A percentile compares a stretch with the other conserved stretches of the same genome.
phyloP scores from a whole-genome alignment of 64 coral and sea anemone species.

The Actinia equina region DNA sequence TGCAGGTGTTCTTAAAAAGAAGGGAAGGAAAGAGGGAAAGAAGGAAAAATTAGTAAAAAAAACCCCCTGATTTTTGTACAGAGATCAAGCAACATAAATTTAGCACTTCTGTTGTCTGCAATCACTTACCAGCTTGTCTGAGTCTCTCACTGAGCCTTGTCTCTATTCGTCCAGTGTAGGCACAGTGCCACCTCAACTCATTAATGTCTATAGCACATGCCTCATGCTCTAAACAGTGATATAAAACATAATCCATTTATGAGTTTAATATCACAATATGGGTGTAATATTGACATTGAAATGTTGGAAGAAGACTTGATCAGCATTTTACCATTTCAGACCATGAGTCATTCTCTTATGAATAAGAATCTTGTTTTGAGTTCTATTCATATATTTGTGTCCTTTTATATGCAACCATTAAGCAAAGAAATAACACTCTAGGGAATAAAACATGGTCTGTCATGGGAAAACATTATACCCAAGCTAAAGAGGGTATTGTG shows the following conservation, averaged over 20 bases:
- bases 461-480: too few relatives aligned
- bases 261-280: too few relatives aligned
- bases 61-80: background rate
- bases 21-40: conserved; percentile 5
- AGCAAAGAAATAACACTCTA: background rate
- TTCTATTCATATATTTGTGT: background rate
- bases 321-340: background rate
- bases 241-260: background rate
- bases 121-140: conserved; percentile 74
- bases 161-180: conserved; percentile 79
- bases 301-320: too few relatives aligned
- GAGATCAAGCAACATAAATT: background rate
- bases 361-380: background rate
- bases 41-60: background rate
- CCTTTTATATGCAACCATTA: background rate
- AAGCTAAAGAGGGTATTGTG: too few relatives aligned
- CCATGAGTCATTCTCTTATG: background rate
- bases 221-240: conserved; percentile 70
- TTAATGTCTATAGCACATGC: conserved; percentile 97
- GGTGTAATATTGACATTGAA: too few relatives aligned
- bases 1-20: too few relatives aligned
- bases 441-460: background rate
- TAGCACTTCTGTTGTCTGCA: background rate
- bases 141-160: conserved; percentile 70
- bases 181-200: conserved; percentile 97